Evolutionary conservation across 2,113 vertebrate species (phyloP).

Genomic region (Chloropsis hardwickii): DNA sequence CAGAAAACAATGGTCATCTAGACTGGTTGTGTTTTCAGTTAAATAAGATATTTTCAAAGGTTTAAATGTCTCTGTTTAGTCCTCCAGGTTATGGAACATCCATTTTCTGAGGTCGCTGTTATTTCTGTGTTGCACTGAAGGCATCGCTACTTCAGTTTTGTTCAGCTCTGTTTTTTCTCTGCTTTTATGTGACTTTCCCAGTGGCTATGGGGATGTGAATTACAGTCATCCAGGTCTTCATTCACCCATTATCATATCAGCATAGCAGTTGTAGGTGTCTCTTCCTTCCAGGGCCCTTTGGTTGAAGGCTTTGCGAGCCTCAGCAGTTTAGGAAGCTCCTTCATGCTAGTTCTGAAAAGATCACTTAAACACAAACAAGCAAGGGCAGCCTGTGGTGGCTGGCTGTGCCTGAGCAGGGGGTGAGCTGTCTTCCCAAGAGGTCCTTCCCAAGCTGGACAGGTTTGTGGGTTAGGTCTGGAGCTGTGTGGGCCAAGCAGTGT

Average conservation of each 20-base stretch:
- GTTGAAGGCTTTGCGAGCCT: neutral
- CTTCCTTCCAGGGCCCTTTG: neutral
- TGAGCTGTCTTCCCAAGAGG: neutral
- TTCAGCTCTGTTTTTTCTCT: neutral
- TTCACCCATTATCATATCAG: neutral
- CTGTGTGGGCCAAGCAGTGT: neutral
- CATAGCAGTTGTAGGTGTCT: neutral
- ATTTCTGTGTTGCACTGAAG: neutral
- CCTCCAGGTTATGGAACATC: neutral
- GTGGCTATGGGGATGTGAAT: neutral
- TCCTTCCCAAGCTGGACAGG: neutral
- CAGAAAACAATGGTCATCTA: neutral
- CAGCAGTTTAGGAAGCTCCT: neutral
- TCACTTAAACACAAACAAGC: neutral
- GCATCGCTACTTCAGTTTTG: neutral
- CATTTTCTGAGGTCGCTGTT: neutral
- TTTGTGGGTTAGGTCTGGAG: neutral
- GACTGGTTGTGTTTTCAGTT: neutral
- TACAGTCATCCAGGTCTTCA: neutral
- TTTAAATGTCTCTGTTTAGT: neutral
- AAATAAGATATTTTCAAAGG: neutral
- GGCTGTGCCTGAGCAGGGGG: neutral
- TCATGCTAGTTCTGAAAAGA: neutral
- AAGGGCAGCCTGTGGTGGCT: neutral
- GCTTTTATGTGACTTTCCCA: neutral